Percentiles rank a stretch among this genome's conserved stretches.
These are phyloP conservation scores for Perizoma flavofasciatum DNA, from an alignment of 2,888 invertebrate genomes.

Conservation along the genomic window DNA sequence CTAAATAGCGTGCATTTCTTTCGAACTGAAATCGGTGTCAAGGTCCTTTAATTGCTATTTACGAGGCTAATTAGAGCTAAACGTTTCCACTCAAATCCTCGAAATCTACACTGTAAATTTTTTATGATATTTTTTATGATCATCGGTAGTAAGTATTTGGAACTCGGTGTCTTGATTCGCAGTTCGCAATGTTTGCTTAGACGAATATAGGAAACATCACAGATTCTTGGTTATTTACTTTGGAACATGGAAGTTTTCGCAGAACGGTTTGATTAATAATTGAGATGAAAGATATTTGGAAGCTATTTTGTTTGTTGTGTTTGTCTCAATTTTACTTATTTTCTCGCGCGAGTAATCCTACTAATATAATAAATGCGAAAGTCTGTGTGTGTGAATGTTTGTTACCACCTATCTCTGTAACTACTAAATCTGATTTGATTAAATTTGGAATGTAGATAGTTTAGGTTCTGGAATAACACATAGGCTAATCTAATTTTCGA, in stretches of 20 bases:
- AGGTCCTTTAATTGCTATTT: conserved; percentile 51
- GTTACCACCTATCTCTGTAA: too few relatives aligned
- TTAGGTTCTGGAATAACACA: too few relatives aligned
- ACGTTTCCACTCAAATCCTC: conserved; percentile 34
- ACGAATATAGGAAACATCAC: conserved; percentile 44
- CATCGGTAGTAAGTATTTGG: conserved; percentile 24
- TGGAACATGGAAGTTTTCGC: conserved; percentile 38
- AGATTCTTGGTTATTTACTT: conserved; percentile 45
- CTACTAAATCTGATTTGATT: too few relatives aligned
- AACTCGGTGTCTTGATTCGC: conserved; percentile 37
- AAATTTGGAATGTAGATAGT: too few relatives aligned
- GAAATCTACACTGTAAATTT: conserved; percentile 30
- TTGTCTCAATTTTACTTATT: too few relatives aligned
- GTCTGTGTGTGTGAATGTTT: too few relatives aligned
- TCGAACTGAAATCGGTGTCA: conserved; percentile 59
- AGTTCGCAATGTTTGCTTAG: conserved; percentile 13
- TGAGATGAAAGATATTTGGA: conserved; percentile 35
- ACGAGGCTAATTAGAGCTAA: conserved; percentile 38
- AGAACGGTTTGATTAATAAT: conserved; percentile 25
- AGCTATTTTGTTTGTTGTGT: not conserved
- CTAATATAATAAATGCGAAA: too few relatives aligned
- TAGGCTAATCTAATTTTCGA: too few relatives aligned
- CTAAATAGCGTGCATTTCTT: conserved; percentile 59
- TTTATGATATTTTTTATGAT: conserved; percentile 34
- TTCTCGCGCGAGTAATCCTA: too few relatives aligned